Conservation (phyloP, 2,113 vertebrate species). For the Rhipidura dahli region DNA sequence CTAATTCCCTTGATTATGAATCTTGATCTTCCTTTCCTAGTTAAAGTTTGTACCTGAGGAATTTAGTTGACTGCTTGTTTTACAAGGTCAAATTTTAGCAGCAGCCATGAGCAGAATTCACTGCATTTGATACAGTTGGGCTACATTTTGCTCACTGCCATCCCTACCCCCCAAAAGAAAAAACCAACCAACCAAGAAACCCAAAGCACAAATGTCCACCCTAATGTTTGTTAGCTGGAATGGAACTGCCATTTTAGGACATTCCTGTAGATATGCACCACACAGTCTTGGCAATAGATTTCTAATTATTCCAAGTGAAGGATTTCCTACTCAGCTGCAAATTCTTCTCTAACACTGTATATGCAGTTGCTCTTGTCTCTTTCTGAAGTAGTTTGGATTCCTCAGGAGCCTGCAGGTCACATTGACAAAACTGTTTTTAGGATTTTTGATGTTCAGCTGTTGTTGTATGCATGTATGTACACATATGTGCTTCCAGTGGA, state of each 20-base stretch:
- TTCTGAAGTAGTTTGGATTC: background rate
- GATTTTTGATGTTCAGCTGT: background rate
- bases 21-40: background rate
- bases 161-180: too few species aligned
- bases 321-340: background rate
- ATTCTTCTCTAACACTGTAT: background rate
- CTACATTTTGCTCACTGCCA: background rate
- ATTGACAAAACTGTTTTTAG: background rate
- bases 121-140: background rate
- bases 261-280: background rate
- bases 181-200: background rate
- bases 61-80: background rate
- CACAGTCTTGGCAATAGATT: background rate
- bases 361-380: background rate
- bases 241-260: background rate
- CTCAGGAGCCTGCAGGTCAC: background rate
- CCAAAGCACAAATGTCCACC: background rate
- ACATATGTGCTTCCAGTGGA: background rate
- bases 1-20: background rate
- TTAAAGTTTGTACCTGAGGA: background rate
- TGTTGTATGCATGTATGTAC: background rate
- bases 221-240: background rate
- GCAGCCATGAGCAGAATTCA: background rate
- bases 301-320: background rate
- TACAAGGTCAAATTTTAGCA: background rate